Base-by-base conservation (phyloP, 2,113 vertebrate species). In the Clarias magur region DNA sequence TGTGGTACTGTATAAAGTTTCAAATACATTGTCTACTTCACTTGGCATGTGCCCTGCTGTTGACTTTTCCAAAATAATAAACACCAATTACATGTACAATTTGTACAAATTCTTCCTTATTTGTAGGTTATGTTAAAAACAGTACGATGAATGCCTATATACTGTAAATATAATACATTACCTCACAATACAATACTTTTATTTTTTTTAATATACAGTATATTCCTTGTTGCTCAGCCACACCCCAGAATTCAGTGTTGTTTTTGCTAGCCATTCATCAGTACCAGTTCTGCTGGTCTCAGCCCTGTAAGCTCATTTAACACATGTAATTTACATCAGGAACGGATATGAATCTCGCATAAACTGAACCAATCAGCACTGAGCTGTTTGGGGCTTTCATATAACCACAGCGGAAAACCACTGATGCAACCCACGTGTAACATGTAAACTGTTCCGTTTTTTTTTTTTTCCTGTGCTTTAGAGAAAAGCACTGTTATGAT, bases 201-300 rank as follows among this genome's bases (percentile, higher is more conserved):
- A 17, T 59, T 16, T 59, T 59, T 59, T 59, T 16, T 16, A 16
- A 59, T 13, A 42, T 4, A 42, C 38, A 42, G 3, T 27, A 4
- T 76, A 16, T 76, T 79, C 53, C 15, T 8, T n/a, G 48, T 79
- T 27, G 25, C n/a, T 57, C 2, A 19, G 25, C 15, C 25, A 16
- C 75, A 78, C 48, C 48, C 23, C 23, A 78, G 60, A 60, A 54
- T 27, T 82, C 16, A 3, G 38, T 48, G 12, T 48, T 42, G 42
- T 0, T 63, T 15, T 23, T 25, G 25, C 10, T 27, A 62, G 9
- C 9, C 27, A 81, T 30, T 82, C 21, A 67, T 67, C 23, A 82
- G 21, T 83, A 67, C 62, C 15, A n/a, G 81, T 67, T 83, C 23
- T 27, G 38, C 81, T 54, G 63, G 63, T 83, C 38, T 42, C 25